These are phyloP conservation scores for Diplodus sargus DNA, from an alignment of 2,797 vertebrate species.

Conservation along the genomic window DNA sequence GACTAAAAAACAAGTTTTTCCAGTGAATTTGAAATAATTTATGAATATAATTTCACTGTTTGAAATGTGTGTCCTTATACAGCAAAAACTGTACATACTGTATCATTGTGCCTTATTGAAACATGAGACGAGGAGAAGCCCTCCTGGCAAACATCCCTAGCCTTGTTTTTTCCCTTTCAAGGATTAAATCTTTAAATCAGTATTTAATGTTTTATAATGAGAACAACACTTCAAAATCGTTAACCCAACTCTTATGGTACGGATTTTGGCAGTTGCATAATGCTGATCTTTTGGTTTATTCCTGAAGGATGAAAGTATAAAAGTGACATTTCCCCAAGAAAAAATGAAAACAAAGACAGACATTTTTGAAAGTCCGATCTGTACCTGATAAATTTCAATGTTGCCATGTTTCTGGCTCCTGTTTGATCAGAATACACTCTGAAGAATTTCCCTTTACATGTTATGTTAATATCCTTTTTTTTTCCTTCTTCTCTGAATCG, in stretches of 20 bases:
- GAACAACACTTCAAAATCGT: no score
- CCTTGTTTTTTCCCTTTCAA: constrained; percentile 45
- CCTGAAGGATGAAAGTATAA: neutral
- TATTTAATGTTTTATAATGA: constrained; percentile 26
- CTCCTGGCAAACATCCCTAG: neutral
- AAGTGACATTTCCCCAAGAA: neutral
- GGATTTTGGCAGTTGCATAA: no score
- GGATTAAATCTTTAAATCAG: constrained; percentile 52
- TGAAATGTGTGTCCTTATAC: constrained; percentile 20
- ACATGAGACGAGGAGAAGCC: constrained; percentile 33
- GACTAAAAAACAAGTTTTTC: constrained; percentile 14
- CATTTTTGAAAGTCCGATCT: constrained; percentile 41
- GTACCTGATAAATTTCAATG: constrained; percentile 28
- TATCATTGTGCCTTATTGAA: constrained; percentile 70
- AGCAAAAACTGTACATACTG: constrained; percentile 34
- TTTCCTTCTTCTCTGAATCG: constrained; percentile 59
- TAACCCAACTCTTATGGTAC: no score
- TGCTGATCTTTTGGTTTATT: no score
- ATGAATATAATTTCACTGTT: constrained; percentile 9
- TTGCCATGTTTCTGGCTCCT: constrained; percentile 35
- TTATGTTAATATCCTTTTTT: constrained; percentile 40
- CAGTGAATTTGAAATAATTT: constrained; percentile 31
- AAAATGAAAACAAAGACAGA: neutral
- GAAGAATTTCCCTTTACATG: constrained; percentile 34
- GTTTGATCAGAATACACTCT: constrained; percentile 32